Base-by-base conservation (phyloP, 2,888 invertebrate species). In the Athalia cordata region DNA sequence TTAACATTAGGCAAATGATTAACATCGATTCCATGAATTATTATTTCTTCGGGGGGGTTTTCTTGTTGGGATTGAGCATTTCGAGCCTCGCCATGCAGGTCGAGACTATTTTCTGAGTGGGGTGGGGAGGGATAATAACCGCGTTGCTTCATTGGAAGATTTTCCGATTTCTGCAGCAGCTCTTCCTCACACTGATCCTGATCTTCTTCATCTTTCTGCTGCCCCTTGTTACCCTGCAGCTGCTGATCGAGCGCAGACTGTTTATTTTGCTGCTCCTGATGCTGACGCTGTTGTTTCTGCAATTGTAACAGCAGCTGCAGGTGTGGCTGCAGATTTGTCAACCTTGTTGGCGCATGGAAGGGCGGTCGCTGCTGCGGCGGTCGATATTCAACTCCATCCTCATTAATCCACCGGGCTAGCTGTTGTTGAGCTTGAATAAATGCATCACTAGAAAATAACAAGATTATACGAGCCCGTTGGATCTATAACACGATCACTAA, bases 401-500 rank as follows among this genome's bases (percentile, higher is more conserved):
- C 96, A 95, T 96, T 96, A 94, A 96, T 96, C 96, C 96, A 96
- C 94, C 95, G 96, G 95, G 95, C 96, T 95, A 96, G 94, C 94
- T 95, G 96, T 95, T 95, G 96, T 95, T 96, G 96, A 96, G 96
- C 96, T 96, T 96, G 96, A 96, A 96, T 96, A 96, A 96, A 96
- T 94, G 96, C 96, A 96, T 96, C 96, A 96, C 96, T 96, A 96
- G 94, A 96, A 96, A 95, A 95, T 95, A 95, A 95, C 94, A 94
- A 94, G 84, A 88, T 88, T 87, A 88, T 88, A 89, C 87, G 84
- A 86, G 86, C 86, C 87, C 86, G 85, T 87, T 79, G 78, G 81
- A 80, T 77, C 75, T 70, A 59, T 74, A 52, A 62, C 70, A 68
- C 49, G 15, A 62, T 50, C 47, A 78, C 80, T 66, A 80, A 81